Conservation (phyloP, 2,113 vertebrate species). For the Onychorhynchus coronatus region DNA sequence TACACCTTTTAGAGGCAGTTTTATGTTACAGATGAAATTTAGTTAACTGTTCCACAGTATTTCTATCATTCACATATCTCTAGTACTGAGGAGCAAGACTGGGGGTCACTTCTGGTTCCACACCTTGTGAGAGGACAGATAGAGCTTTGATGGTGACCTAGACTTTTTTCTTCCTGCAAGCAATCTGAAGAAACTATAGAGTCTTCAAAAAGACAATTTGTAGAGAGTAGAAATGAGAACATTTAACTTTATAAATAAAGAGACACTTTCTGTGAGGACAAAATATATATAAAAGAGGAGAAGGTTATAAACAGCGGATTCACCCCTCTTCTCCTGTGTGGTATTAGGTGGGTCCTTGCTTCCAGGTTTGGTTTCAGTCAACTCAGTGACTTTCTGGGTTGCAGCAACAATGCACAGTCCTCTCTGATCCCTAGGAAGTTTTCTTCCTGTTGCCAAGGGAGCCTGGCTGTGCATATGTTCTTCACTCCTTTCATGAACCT, state of each 20-base stretch:
- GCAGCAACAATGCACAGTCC: not conserved
- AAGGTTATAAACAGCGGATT: not conserved
- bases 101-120: not conserved
- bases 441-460: not conserved
- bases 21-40: not conserved
- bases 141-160: not conserved
- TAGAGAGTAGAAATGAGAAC: not conserved
- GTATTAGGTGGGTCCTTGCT: not conserved
- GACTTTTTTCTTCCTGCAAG: not conserved
- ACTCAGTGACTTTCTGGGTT: not conserved
- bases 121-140: not conserved
- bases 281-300: not conserved
- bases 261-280: not conserved
- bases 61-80: not conserved
- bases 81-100: not conserved
- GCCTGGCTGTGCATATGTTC: not conserved
- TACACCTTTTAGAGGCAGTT: not conserved
- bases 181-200: not conserved
- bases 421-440: conserved; percentile 1
- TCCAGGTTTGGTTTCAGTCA: conserved; percentile 1
- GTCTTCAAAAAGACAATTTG: not conserved
- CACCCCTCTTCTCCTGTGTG: not conserved
- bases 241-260: not conserved
- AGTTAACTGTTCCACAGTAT: not conserved
- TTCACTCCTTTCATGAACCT: not conserved